phyloP scores from a whole-genome alignment of 1,140 invertebrate species.

The Papilio machaon region DNA sequence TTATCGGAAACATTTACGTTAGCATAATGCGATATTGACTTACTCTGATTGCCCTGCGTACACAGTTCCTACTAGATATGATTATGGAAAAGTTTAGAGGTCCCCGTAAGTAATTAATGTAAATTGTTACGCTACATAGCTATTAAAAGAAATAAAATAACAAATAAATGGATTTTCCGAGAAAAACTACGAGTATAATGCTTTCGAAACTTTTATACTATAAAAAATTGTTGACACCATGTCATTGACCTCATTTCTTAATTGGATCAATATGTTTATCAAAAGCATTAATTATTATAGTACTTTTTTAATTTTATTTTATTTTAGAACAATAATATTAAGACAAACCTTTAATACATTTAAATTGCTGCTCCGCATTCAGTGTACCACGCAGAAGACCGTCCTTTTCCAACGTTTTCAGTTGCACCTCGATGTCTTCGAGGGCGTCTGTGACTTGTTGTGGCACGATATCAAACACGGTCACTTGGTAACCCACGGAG shows the following conservation, averaged over 20 bases:
- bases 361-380: slow-evolving; percentile 88
- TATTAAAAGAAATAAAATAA: too few species aligned
- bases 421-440: slow-evolving; percentile 87
- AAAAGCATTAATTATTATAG: background rate
- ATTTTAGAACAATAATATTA: background rate
- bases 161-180: background rate
- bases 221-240: background rate
- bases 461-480: slow-evolving; percentile 91
- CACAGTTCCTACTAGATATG: background rate
- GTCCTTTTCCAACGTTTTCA: slow-evolving; percentile 87
- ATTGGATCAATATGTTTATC: background rate
- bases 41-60: background rate
- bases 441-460: slow-evolving; percentile 89
- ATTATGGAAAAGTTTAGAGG: background rate
- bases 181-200: background rate
- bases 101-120: background rate
- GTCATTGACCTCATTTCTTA: background rate
- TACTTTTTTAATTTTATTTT: background rate
- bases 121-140: background rate
- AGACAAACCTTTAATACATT: slow-evolving; percentile 88
- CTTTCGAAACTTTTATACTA: background rate
- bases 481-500: slow-evolving; percentile 93
- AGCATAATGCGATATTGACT: background rate
- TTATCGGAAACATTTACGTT: background rate
- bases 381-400: slow-evolving; percentile 89